phyloP scores from a whole-genome alignment of 2,797 vertebrate genomes.

The Neosalanx taihuensis region DNA sequence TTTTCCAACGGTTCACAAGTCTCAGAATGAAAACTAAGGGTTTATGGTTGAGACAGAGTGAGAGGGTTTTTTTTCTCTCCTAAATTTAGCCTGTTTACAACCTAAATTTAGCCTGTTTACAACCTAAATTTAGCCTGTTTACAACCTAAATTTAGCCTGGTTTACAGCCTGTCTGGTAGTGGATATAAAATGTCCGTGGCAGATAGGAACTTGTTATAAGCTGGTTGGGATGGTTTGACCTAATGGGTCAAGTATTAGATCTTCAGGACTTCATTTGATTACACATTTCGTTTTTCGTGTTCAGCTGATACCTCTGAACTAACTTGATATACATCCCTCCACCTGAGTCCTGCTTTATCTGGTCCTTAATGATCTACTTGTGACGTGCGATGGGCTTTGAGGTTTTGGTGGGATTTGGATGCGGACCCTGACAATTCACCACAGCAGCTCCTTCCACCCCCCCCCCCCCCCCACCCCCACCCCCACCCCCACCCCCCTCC shows the following conservation, averaged over 20 bases:
- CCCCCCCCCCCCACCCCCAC: conserved; percentile 9
- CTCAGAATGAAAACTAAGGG: conserved; percentile 8
- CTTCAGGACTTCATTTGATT: neutral
- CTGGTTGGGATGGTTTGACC: conserved; percentile 19
- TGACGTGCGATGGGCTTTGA: neutral
- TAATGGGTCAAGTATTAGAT: conserved; percentile 37
- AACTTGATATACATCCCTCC: neutral
- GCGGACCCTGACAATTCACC: neutral
- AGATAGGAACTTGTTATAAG: conserved; percentile 12
- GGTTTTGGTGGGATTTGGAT: neutral
- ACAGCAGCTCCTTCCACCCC: conserved; percentile 25
- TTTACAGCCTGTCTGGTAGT: neutral
- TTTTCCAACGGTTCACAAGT: conserved; percentile 9
- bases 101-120: too few species aligned
- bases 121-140: too few species aligned
- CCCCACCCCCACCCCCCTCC: conserved; percentile 1
- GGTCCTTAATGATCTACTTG: neutral
- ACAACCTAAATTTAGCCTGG: neutral
- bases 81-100: neutral
- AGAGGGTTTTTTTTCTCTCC: neutral
- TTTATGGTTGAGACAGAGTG: neutral
- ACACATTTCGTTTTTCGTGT: too few species aligned
- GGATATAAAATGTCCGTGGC: neutral
- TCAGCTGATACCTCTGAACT: neutral
- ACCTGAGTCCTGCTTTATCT: neutral